Evolutionary conservation across 1,140 invertebrate genomes (phyloP), one percentile per base, ranked within the genome.

Genomic region (Ctenoplectra terminalis): DNA sequence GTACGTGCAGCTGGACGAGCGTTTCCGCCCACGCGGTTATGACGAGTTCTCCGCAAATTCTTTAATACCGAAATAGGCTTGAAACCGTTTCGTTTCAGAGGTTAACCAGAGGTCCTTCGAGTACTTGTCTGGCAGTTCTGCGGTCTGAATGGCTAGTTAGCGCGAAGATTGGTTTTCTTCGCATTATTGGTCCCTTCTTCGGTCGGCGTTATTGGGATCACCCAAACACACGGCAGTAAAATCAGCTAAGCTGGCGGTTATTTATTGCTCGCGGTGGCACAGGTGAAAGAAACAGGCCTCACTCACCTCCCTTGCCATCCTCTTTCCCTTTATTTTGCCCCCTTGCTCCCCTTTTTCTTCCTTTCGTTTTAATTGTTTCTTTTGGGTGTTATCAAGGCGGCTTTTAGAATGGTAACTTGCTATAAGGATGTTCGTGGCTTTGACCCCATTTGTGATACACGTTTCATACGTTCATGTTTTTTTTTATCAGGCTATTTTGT

Each of bases 261-360:
- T 94, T 94, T 94, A 94, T 94, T 94, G 92, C 93, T 91, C 87
- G 90, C 90, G 84, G 92, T 93, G 92, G 92, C 92, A 93, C 93
- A 92, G 92, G 91, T 93, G 92, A 93, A 92, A 90, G 90, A 91
- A 90, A 90, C 81, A 79, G 66, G 84, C 58, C 86, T 82, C 75
- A 23, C 60, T 87, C 82, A 63, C 48, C 63, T 48, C 43, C 60
- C 64, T 63, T 54, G 31, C 48, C 40, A 46, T 60, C 64, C 60
- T 34, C 69, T 26, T 40, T 26, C 23, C n/a, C 31, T 8, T 23
- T 23, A 7, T 7, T 17, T 64, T 50, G 29, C 15, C 40, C 81
- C 46, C 34, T 56, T n/a, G n/a, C n/a, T n/a, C n/a, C n/a, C 9
- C 34, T 23, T 15, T 69, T 37, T 8, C n/a, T n/a, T 43, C 29